phyloP scores from a whole-genome alignment of 1,140 invertebrate genomes.

The Metaphire vulgaris region DNA sequence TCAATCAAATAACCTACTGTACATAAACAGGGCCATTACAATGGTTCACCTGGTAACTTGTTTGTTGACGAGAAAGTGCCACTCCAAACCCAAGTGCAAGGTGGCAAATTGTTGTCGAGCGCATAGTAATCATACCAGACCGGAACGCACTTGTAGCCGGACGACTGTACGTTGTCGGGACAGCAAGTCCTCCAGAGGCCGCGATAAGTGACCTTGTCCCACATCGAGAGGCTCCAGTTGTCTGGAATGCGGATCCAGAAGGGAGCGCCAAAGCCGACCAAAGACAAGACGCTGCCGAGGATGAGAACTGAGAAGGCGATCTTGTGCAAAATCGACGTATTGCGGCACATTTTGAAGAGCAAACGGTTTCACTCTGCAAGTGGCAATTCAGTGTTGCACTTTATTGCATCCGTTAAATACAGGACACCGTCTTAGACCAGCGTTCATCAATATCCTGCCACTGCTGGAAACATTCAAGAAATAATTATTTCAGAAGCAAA shows the following conservation, averaged over 20 bases:
- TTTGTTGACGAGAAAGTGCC: too few species aligned
- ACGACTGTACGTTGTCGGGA: neutral
- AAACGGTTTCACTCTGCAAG: too few species aligned
- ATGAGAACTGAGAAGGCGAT: neutral
- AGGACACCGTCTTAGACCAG: too few species aligned
- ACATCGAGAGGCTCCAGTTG: neutral
- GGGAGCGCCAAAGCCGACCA: neutral
- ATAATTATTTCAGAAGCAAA: too few species aligned
- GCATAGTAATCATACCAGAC: neutral
- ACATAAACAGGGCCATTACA: too few species aligned
- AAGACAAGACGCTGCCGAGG: neutral
- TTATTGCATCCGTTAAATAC: too few species aligned
- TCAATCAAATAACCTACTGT: too few species aligned
- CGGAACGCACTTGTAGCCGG: neutral
- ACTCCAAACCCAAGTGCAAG: neutral
- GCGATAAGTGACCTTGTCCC: neutral
- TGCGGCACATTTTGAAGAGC: neutral
- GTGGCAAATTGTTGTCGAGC: neutral
- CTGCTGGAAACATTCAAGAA: too few species aligned
- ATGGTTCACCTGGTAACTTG: too few species aligned
- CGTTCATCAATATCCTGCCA: too few species aligned
- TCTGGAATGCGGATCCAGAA: neutral
- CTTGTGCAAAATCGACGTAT: neutral
- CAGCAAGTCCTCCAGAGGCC: neutral
- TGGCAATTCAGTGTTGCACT: too few species aligned